Conservation (phyloP, 2,113 vertebrate species). For the Vulpes lagopus region DNA sequence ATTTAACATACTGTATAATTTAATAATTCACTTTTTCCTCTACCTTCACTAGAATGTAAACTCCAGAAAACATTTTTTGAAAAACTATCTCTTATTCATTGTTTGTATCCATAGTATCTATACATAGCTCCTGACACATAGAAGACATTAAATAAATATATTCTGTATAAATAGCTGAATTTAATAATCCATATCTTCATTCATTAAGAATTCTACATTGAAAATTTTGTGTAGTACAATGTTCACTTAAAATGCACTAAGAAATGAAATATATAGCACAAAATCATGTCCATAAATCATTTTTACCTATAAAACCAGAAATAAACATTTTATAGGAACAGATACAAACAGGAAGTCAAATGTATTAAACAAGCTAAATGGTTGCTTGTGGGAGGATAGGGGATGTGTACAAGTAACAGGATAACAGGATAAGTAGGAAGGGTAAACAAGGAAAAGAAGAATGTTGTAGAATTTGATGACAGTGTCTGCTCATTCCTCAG, state of each 20-base stretch:
- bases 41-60: neutral
- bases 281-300: neutral
- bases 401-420: neutral
- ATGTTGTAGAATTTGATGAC: neutral
- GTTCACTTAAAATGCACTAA: neutral
- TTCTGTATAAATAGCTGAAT: neutral
- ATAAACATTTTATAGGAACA: neutral
- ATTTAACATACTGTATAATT: neutral
- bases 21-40: neutral
- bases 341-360: neutral
- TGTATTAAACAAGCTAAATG: neutral
- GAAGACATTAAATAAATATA: neutral
- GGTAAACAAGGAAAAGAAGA: neutral
- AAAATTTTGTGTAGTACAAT: neutral
- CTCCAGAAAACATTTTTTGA: neutral
- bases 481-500: neutral
- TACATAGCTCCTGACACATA: neutral
- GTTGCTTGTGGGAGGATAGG: neutral
- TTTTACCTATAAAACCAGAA: neutral
- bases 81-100: neutral
- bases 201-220: neutral
- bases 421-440: neutral
- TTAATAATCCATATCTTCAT: neutral
- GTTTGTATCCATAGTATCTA: neutral
- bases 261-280: neutral